These are phyloP conservation scores for Cheilosia scutellata DNA, from an alignment of 2,888 invertebrate genomes.

Conservation along the genomic window DNA sequence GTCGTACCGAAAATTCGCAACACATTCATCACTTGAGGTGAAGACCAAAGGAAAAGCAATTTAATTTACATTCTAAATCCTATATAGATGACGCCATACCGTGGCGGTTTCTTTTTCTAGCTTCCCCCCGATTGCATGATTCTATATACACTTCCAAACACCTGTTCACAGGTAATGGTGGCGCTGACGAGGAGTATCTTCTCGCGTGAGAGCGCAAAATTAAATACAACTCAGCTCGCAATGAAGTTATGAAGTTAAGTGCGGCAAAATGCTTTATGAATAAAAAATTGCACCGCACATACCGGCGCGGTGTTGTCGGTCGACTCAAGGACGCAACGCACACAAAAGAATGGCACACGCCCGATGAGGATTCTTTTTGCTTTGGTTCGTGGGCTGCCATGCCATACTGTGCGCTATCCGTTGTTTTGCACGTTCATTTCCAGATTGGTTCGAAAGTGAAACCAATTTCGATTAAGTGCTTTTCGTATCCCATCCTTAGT, in stretches of 20 bases:
- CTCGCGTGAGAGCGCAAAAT: slow-evolving; percentile 65
- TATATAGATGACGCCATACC: slow-evolving; percentile 3
- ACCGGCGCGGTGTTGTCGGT: neutral
- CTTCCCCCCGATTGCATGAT: slow-evolving; percentile 25
- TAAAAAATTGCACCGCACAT: slow-evolving; percentile 58
- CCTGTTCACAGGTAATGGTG: slow-evolving; percentile 5
- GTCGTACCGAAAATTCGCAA: slow-evolving; percentile 42
- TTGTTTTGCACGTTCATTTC: slow-evolving; percentile 20
- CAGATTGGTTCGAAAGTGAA: slow-evolving; percentile 61
- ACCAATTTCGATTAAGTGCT: slow-evolving; percentile 72
- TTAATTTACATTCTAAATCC: slow-evolving; percentile 51
- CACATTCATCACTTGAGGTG: slow-evolving; percentile 51
- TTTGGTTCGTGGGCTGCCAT: neutral
- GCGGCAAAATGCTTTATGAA: slow-evolving; percentile 66
- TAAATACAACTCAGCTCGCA: slow-evolving; percentile 48
- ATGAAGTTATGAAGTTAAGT: slow-evolving; percentile 66
- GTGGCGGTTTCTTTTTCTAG: neutral
- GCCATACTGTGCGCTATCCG: too few relatives aligned
- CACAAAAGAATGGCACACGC: slow-evolving; percentile 25
- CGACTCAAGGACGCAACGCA: slow-evolving; percentile 22
- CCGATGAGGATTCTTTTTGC: neutral
- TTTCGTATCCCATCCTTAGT: slow-evolving; percentile 18
- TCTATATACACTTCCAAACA: slow-evolving; percentile 9
- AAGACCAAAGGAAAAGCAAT: slow-evolving; percentile 13
- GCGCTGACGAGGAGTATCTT: neutral